Percentiles rank a stretch among this genome's conserved stretches.
phyloP scores from a whole-genome alignment of 2,113 vertebrate genomes.

The Chaenocephalus aceratus region DNA sequence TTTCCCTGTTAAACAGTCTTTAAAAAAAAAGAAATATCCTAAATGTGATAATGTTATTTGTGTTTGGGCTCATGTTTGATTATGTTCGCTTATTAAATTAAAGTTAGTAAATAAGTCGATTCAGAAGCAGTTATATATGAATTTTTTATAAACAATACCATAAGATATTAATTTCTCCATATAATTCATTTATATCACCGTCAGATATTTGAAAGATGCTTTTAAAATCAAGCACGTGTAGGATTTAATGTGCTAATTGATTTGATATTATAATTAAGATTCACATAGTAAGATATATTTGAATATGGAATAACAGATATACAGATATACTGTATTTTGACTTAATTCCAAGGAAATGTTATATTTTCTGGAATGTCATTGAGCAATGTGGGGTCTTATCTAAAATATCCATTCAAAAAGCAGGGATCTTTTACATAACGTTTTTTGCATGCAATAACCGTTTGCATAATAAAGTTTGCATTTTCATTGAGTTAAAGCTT shows the following conservation, averaged over 20 bases:
- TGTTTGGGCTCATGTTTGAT: background rate
- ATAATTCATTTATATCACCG: background rate
- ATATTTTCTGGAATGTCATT: constrained; percentile 29
- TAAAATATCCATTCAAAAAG: constrained; percentile 73
- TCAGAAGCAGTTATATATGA: background rate
- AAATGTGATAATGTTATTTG: background rate
- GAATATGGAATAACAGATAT: background rate
- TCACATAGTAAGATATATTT: background rate
- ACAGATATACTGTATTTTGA: background rate
- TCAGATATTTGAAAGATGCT: background rate
- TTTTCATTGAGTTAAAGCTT: constrained; percentile 63
- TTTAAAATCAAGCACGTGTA: background rate
- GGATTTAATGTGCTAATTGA: background rate
- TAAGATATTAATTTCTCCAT: background rate
- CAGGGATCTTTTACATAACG: constrained; percentile 73
- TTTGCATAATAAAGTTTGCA: constrained; percentile 73
- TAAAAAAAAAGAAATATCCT: background rate
- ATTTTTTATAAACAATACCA: background rate
- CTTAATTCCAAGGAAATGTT: background rate
- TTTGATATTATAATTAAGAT: background rate
- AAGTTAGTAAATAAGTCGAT: background rate
- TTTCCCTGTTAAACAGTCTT: background rate
- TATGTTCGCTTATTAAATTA: background rate
- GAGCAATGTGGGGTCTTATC: constrained; percentile 46
- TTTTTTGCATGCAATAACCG: constrained; percentile 81